A percentile compares a stretch with the other conserved stretches of the same genome.
Evolutionary conservation across 2,797 vertebrate genomes (phyloP).

Genomic region (Chelmon rostratus): DNA sequence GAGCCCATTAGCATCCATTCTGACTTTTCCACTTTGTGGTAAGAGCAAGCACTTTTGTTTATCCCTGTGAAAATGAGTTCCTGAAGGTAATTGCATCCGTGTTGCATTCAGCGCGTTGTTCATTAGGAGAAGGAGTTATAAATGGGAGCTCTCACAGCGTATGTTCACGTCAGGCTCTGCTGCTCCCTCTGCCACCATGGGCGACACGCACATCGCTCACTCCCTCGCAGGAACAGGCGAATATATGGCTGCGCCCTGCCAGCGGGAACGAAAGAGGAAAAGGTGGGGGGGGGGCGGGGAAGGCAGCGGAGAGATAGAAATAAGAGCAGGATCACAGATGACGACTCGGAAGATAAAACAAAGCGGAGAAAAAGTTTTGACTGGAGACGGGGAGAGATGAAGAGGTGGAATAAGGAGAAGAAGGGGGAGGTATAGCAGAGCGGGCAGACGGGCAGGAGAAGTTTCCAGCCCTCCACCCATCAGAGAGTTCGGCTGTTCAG

Average conservation of each 20-base stretch:
- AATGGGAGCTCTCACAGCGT: conserved; percentile 81
- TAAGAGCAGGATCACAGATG: conserved; percentile 43
- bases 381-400: conserved; percentile 27
- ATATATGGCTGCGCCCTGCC: conserved; percentile 71
- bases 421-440: conserved; percentile 40
- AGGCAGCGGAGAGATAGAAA: conserved; percentile 52
- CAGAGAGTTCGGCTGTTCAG: conserved; percentile 81
- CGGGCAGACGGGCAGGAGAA: conserved; percentile 66
- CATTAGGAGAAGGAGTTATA: conserved; percentile 80
- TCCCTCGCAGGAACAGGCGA: conserved; percentile 68
- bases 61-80: conserved; percentile 74
- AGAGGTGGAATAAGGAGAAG: conserved; percentile 40
- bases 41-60: conserved; percentile 73
- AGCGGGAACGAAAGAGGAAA: conserved; percentile 49
- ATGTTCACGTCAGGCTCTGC: conserved; percentile 82
- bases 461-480: conserved; percentile 81
- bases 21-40: conserved; percentile 63
- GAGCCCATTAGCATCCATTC: conserved; percentile 66
- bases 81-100: conserved; percentile 75
- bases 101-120: conserved; percentile 75
- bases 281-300: neutral
- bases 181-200: conserved; percentile 76
- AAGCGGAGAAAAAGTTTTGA: conserved; percentile 43
- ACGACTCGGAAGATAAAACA: conserved; percentile 43
- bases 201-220: conserved; percentile 78